These are phyloP conservation scores for Bubo bubo DNA, from an alignment of 2,113 vertebrate species.

Conservation along the genomic window DNA sequence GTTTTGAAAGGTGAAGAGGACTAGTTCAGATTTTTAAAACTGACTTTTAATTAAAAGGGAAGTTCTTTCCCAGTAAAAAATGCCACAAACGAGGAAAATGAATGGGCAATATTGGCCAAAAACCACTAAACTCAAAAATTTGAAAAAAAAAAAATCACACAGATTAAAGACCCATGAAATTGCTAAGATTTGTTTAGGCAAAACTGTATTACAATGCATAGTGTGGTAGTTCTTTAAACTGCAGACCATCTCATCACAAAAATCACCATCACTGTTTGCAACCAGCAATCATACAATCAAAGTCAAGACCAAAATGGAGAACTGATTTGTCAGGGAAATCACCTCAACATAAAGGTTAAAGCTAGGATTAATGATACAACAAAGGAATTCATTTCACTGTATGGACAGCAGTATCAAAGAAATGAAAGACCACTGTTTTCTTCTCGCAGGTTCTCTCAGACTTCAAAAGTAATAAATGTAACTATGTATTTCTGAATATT, in stretches of 20 bases:
- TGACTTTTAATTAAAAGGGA: neutral
- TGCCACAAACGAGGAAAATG: neutral
- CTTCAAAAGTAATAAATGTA: neutral
- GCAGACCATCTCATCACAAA: neutral
- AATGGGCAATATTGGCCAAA: neutral
- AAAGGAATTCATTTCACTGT: neutral
- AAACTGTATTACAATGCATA: neutral
- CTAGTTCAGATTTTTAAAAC: neutral
- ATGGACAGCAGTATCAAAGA: neutral
- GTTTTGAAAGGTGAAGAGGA: neutral
- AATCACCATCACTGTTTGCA: neutral
- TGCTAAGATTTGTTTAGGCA: neutral
- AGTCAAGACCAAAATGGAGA: neutral
- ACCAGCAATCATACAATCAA: neutral
- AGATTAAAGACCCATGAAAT: neutral
- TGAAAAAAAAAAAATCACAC: neutral
- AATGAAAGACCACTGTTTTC: neutral
- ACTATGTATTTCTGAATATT: neutral
- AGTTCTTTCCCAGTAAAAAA: neutral
- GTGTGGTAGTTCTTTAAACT: neutral
- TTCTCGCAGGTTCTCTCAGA: neutral
- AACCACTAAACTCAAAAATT: neutral
- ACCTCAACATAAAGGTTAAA: neutral
- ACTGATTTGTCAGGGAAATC: neutral
- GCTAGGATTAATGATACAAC: neutral